Evolutionary conservation across 35 echinoderm and acorn worm genomes (phyloP), one percentile per base, ranked within the genome.

Genomic region (Ophioderma brevispina): DNA sequence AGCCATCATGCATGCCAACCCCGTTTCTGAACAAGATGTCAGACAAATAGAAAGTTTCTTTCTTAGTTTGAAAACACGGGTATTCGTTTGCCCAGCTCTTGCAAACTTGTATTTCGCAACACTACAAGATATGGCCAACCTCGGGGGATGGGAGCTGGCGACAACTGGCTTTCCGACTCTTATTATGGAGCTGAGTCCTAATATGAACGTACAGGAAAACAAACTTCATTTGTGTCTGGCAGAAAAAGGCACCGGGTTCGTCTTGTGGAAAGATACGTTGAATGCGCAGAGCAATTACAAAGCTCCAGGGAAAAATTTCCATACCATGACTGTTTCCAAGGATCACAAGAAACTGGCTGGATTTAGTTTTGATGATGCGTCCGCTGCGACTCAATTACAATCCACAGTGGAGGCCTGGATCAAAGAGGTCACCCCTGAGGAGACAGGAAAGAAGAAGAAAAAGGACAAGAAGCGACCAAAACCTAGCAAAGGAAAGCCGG

Each of bases 31-130:
- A 13, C 50, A 92, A 23, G 97, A 99, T 38, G 92, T 99, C 28
- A 87, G 88, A 40, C 97, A 99, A 64, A 95, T 95, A n/a, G 97
- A 99, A 95, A 84, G 82, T 32, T 99, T 93, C 80, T 93, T 99
- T 63, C 84, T 82, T 33, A 95, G 97, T 86, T 85, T 93, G 23
- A 95, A 95, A 36, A 95, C 90, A 84, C 91, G 91, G 2, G 97
- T 99, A 0, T 99, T 93, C 43, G 97, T 99, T n/a, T 99, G 97
- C 77, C 97, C 97, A 4, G 97, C 90, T 25, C 40, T 99, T 11
- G 94, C 90, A n/a, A 99, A 95, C 80, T 87, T 99, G 31, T 99
- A 99, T 33, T 99, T 99, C 33, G 63, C 93, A 5, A 87, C 93
- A 25, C 31, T 95, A 33, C 89, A 99, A 85, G 94, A 93, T 55